These are phyloP conservation scores for Enteromius unitaeniatus DNA, from an alignment of 2,797 vertebrate genomes.

Conservation along the genomic window DNA sequence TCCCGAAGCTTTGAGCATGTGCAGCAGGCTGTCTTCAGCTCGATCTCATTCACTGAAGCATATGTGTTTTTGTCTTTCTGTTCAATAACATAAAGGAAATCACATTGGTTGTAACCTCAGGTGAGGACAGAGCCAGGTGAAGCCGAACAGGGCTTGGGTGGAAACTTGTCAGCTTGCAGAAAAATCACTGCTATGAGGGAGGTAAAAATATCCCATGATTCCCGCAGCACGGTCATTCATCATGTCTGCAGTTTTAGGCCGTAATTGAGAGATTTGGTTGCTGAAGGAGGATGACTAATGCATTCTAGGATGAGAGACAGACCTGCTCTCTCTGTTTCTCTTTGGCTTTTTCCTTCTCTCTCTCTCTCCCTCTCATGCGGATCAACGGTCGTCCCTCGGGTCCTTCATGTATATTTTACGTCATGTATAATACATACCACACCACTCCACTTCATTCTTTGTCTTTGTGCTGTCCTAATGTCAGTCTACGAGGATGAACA, in stretches of 20 bases:
- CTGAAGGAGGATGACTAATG: conserved; percentile 38
- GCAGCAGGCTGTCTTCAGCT: background rate
- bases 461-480: background rate
- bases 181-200: conserved; percentile 34
- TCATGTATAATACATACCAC: conserved; percentile 50
- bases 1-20: background rate
- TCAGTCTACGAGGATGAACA: background rate
- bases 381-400: background rate
- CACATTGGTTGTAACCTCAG: background rate
- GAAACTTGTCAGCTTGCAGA: conserved; percentile 3
- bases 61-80: background rate
- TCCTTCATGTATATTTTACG: conserved; percentile 48
- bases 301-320: conserved; percentile 30
- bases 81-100: background rate
- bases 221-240: conserved; percentile 38
- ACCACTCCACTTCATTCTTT: conserved; percentile 13
- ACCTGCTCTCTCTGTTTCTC: conserved; percentile 11
- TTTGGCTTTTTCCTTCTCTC: background rate
- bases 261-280: conserved; percentile 41
- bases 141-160: background rate
- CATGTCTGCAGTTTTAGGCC: conserved; percentile 27
- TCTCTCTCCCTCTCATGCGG: background rate
- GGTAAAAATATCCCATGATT: conserved; percentile 45
- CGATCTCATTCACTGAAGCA: background rate
- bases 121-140: conserved; percentile 5